These are phyloP conservation scores for Enchytraeus crypticus DNA, from an alignment of 2,888 invertebrate genomes.

Conservation along the genomic window DNA sequence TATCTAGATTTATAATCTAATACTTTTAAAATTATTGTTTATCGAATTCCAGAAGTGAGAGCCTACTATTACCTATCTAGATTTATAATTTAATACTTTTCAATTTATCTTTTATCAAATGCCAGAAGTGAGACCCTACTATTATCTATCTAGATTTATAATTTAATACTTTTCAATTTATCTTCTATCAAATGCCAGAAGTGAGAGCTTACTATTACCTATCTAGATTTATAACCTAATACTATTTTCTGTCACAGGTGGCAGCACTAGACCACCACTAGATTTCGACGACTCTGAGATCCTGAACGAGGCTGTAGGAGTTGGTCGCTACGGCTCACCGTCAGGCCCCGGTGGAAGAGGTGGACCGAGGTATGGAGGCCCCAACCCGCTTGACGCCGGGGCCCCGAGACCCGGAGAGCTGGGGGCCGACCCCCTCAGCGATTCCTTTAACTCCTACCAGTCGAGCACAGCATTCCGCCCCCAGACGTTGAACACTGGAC, in stretches of 20 bases:
- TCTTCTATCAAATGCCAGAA: too few relatives aligned
- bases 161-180: not conserved
- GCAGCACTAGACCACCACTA: conserved; percentile 30
- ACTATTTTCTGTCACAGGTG: not conserved
- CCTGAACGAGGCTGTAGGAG: conserved; percentile 58
- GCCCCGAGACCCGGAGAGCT: not conserved
- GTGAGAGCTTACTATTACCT: too few relatives aligned
- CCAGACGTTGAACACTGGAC: not conserved
- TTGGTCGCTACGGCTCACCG: conserved; percentile 51
- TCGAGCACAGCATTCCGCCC: not conserved
- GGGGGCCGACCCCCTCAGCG: not conserved
- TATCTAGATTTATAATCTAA: too few relatives aligned
- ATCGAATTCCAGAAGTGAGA: too few relatives aligned
- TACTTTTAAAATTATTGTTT: too few relatives aligned
- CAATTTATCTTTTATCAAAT: too few relatives aligned
- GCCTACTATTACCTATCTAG: too few relatives aligned
- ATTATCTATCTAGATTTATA: not conserved
- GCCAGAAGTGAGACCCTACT: too few relatives aligned
- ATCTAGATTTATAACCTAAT: not conserved
- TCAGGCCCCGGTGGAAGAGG: conserved; percentile 39
- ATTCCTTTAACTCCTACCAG: conserved; percentile 3
- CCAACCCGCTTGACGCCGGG: not conserved
- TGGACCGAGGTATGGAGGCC: not conserved
- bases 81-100: too few relatives aligned
- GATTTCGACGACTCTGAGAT: conserved; percentile 71